Percentiles rank a stretch among this genome's conserved stretches.
Conservation (phyloP, 2,113 vertebrate species). For the Lipotes vexillifer region DNA sequence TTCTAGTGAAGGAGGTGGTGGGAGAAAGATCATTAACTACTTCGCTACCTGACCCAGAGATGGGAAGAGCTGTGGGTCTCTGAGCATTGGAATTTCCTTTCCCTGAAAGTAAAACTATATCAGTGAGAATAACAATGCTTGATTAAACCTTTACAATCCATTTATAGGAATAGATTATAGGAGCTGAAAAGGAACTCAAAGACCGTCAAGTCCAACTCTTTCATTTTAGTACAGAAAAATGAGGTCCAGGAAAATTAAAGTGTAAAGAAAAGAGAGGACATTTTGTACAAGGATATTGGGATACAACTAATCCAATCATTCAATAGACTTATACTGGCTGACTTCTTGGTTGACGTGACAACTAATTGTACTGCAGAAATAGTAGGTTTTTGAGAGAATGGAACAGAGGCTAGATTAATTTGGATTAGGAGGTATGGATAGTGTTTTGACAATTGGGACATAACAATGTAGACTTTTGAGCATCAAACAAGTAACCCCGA, state of each 20-base stretch:
- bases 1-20: not conserved
- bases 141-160: not conserved
- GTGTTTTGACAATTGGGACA: not conserved
- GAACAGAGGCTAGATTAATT: not conserved
- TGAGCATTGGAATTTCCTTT: not conserved
- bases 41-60: not conserved
- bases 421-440: not conserved
- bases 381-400: not conserved
- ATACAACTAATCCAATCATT: not conserved
- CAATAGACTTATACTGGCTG: not conserved
- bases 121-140: not conserved
- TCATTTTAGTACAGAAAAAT: not conserved
- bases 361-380: not conserved
- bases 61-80: not conserved
- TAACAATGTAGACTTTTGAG: not conserved
- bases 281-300: not conserved
- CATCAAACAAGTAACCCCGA: not conserved
- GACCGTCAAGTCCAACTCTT: not conserved
- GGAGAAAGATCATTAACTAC: not conserved
- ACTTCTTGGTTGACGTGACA: not conserved
- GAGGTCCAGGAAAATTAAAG: not conserved
- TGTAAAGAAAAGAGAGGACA: not conserved
- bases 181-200: not conserved
- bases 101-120: not conserved
- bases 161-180: not conserved